A percentile compares a stretch with the other conserved stretches of the same genome.
Evolutionary conservation across 2,113 vertebrate species (phyloP).

Genomic region (Centropristis striata): DNA sequence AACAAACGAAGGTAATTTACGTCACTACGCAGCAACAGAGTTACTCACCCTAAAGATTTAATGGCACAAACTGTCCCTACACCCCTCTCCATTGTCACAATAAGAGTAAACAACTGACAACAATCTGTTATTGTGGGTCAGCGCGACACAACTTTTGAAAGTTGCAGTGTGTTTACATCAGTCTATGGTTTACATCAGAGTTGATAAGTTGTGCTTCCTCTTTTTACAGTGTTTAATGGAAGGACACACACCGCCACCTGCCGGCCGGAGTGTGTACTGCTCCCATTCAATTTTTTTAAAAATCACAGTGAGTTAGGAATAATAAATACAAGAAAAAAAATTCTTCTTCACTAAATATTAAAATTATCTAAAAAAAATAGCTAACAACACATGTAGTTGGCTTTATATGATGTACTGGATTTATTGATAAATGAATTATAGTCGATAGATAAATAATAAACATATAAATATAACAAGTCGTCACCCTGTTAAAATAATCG

Average conservation of each 20-base stretch:
- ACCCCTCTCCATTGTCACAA: constrained; percentile 71
- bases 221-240: not conserved
- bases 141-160: not conserved
- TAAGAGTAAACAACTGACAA: not conserved
- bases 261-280: constrained; percentile 36
- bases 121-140: too few species aligned
- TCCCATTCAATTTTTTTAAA: not conserved
- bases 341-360: not conserved
- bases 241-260: constrained; percentile 24
- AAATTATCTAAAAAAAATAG: too few species aligned
- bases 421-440: too few species aligned
- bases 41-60: constrained; percentile 76
- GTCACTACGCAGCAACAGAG: not conserved
- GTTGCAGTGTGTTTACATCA: constrained; percentile 21
- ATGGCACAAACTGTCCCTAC: constrained; percentile 60
- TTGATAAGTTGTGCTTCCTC: not conserved
- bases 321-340: not conserved
- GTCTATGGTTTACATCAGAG: constrained; percentile 12
- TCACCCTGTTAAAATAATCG: too few species aligned
- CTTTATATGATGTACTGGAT: too few species aligned
- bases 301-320: not conserved
- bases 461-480: too few species aligned
- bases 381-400: too few species aligned
- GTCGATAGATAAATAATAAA: too few species aligned
- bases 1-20: not conserved